Evolutionary conservation across 2,888 invertebrate genomes (phyloP).

Genomic region (Eristalis tenax): DNA sequence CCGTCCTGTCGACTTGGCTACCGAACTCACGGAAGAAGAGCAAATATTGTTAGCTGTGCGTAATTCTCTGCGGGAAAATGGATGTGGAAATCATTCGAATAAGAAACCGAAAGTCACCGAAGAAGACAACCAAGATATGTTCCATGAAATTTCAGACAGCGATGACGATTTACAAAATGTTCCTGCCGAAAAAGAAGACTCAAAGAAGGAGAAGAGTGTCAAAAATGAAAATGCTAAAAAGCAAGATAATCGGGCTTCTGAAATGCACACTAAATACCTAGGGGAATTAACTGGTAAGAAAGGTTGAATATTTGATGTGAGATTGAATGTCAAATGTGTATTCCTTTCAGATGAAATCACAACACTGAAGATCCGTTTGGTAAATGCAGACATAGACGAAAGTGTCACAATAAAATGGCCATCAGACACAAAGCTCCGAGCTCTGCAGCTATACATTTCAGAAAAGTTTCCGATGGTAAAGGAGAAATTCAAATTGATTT

Average conservation of each 20-base stretch:
- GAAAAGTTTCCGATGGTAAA: slow-evolving; percentile 79
- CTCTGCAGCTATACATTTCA: slow-evolving; percentile 77
- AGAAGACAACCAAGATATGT: slow-evolving; percentile 20
- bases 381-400: slow-evolving; percentile 77
- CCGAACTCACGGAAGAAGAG: slow-evolving; percentile 80
- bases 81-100: slow-evolving; percentile 49
- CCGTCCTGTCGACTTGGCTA: slow-evolving; percentile 35
- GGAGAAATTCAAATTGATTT: slow-evolving; percentile 79
- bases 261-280: slow-evolving; percentile 45
- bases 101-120: slow-evolving; percentile 39
- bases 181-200: slow-evolving; percentile 11
- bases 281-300: slow-evolving; percentile 36
- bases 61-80: slow-evolving; percentile 80
- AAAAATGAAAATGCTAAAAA: slow-evolving; percentile 9
- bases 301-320: background rate
- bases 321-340: background rate
- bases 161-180: slow-evolving; percentile 60
- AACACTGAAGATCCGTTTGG: slow-evolving; percentile 77
- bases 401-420: slow-evolving; percentile 80
- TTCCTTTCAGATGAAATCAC: slow-evolving; percentile 75
- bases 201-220: background rate
- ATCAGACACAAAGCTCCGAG: slow-evolving; percentile 78
- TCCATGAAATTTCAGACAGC: slow-evolving; percentile 65
- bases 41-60: slow-evolving; percentile 80
- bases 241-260: background rate